Evolutionary conservation across 2,888 invertebrate species (phyloP).

Genomic region (Chaetogeoica ovagalla): DNA sequence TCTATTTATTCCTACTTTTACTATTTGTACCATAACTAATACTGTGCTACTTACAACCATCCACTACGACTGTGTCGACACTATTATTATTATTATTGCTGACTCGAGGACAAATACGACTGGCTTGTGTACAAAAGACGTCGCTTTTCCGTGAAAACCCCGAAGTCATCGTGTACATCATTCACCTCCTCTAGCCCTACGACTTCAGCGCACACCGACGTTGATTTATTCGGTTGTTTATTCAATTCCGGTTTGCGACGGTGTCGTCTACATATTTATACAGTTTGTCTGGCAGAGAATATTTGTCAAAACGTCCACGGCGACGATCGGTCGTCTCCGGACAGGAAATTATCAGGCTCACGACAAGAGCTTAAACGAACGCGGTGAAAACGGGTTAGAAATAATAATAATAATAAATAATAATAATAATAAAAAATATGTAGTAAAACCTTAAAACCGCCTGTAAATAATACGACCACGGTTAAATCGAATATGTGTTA

Average conservation of each 20-base stretch:
- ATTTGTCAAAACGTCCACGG: conserved; percentile 33
- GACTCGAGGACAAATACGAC: not conserved
- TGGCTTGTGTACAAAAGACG: conserved; percentile 14
- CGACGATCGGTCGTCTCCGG: not conserved
- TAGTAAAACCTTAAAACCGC: not conserved
- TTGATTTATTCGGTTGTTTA: conserved; percentile 45
- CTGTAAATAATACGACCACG: not conserved
- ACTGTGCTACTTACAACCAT: not conserved
- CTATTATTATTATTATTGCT: not conserved
- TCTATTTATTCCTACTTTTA: not conserved
- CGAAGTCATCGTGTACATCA: conserved; percentile 25
- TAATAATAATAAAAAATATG: not conserved
- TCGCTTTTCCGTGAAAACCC: conserved; percentile 9
- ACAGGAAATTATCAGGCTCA: conserved; percentile 24
- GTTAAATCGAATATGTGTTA: not conserved
- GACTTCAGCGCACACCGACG: conserved; percentile 6
- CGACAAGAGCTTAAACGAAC: conserved; percentile 13
- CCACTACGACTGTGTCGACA: not conserved
- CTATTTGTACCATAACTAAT: not conserved
- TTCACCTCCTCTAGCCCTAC: not conserved
- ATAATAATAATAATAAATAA: no score
- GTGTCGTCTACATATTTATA: not conserved
- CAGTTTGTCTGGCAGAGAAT: conserved; percentile 5
- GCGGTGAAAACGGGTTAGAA: not conserved
- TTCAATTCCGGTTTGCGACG: conserved; percentile 26